Conservation (phyloP, 2,888 invertebrate species). For the Mythimna loreyi region DNA sequence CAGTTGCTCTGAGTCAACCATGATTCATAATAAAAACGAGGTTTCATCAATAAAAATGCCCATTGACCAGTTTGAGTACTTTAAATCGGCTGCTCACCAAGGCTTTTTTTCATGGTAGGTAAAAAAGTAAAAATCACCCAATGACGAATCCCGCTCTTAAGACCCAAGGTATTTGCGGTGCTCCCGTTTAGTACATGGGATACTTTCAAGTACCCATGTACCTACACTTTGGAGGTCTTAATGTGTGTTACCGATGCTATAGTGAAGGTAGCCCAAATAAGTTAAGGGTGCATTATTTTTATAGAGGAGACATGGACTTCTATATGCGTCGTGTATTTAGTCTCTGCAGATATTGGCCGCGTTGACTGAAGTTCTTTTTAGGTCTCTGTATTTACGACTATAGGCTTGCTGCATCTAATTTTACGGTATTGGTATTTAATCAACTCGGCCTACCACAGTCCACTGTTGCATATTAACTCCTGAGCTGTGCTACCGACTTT, state of each 20-base stretch:
- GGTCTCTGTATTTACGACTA: neutral
- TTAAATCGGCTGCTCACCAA: too few species aligned
- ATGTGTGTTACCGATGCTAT: too few species aligned
- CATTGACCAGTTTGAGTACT: conserved; percentile 1
- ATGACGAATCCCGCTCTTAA: too few species aligned
- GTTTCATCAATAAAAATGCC: conserved; percentile 23
- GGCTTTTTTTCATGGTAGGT: too few species aligned
- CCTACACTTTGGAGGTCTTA: too few species aligned
- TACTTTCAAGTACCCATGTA: neutral
- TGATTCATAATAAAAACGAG: conserved; percentile 14
- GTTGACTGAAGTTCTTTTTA: neutral
- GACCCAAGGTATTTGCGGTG: too few species aligned
- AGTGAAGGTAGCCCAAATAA: too few species aligned
- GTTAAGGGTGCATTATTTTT: too few species aligned
- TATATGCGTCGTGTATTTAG: too few species aligned
- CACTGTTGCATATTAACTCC: neutral
- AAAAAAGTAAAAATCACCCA: too few species aligned
- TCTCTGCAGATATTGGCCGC: neutral
- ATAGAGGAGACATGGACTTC: too few species aligned
- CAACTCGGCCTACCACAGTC: neutral
- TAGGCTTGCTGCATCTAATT: neutral
- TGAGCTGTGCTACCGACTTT: neutral
- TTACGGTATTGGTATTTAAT: neutral
- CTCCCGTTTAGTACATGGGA: neutral
- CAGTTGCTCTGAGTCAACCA: conserved; percentile 2